Base-by-base conservation (phyloP, 2,113 vertebrate species). In the Cyanoderma ruficeps region DNA sequence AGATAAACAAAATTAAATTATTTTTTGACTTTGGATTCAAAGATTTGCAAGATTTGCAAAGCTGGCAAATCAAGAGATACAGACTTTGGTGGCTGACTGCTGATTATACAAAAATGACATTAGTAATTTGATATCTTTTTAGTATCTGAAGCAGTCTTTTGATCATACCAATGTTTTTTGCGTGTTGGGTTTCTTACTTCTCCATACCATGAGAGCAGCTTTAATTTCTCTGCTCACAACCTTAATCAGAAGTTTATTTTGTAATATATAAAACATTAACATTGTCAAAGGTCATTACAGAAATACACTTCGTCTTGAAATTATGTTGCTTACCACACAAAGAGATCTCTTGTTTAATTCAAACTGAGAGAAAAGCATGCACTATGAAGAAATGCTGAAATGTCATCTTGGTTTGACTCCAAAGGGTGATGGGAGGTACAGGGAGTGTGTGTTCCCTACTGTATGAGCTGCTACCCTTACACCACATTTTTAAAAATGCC, bases 221-320 rank as follows among this genome's bases (percentile, higher is more conserved):
- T 86, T 94, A 81, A 93, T 86, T 39, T 83, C 28, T 80, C 68
- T 95, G 56, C 68, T 92, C 46, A 68, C 69, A 78, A 47, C 56
- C 77, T 86, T 68, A 56, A 68, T 93, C 56, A 94, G 68, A 67
- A 70, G 63, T 75, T 93, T 91, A 86, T 56, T 93, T 87, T 92
- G 69, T 90, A 88, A 81, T 50, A 83, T 47, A 68, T 57, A 76
- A 92, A 82, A 68, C 14, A 83, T 93, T 80, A 90, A 81, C 69
- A 52, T 87, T 82, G 81, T 69, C 81, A 87, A 81, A 89, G 65
- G 65, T 82, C 89, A 76, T 83, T 83, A 81, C 44, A 94, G 76
- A 95, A 94, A 81, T 60, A 44, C 30, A 71, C 11, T 71, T 93
- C 76, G 71, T 87, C 60, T 46, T 67, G 90, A 81, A 90, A 87